Base-by-base conservation (phyloP, 64 coral and sea anemone genomes). In the Montipora efflorescens region DNA sequence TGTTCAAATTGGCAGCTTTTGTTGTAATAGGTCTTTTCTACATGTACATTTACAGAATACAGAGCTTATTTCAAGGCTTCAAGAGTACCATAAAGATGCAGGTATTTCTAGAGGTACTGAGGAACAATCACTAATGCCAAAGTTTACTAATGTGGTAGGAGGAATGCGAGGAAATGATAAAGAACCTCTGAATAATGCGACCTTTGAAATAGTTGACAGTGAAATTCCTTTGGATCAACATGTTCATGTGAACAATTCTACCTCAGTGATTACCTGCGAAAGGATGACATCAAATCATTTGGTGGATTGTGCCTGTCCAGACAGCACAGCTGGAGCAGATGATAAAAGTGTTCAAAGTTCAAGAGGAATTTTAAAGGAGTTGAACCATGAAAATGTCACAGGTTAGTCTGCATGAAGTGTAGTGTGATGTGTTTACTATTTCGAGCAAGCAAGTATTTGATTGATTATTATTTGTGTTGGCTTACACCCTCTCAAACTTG, bases 41-140 rank as follows among this genome's bases (percentile, higher is more conserved):
- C 61, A 64, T 4, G 4, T 64, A 4, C 14, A 64, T 45, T 59
- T 66, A 7, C 69, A 94, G 92, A 94, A 94, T 94, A 50, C 64
- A 18, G 92, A 90, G 8, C 73, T 94, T 43, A 64, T 94, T 7
- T 44, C 48, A 68, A 94, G 87, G 51, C 92, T 94, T 62, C 79
- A 80, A 82, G 87, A 67, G 57, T 15, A 84, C 43, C 75, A 94
- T 48, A 47, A 7, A 18, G 47, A 48, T 14, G 23, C 6, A 7
- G 11, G 14, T 22, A 59, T n/a, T 28, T 67, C 50, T 11, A 52
- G 48, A 21, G 70, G 47, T 25, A 89, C 59, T 18, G 19, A 48
- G 18, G 59, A 80, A 18, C 91, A 19, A 79, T 46, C 69, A 19
- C 15, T 49, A 22, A 20, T 76, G 20, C 20, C 62, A 49, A 52